Percentiles rank a stretch among this genome's conserved stretches.
These are phyloP conservation scores for Hypomecis atomaria DNA, from an alignment of 2,888 invertebrate species.

Conservation along the genomic window DNA sequence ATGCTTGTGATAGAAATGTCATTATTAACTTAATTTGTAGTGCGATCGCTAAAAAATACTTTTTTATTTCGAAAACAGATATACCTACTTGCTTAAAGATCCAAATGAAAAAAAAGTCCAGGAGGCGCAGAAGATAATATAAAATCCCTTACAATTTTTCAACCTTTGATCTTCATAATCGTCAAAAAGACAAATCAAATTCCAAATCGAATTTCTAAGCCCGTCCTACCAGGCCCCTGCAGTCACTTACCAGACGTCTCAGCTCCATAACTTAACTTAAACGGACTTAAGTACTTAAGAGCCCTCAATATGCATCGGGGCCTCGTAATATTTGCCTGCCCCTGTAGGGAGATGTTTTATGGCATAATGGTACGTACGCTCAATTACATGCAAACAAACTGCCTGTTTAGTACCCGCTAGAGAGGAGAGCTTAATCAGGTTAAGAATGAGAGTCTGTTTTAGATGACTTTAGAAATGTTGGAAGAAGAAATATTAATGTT, in stretches of 20 bases:
- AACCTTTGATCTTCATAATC: slow-evolving; percentile 9
- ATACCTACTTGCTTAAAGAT: no score
- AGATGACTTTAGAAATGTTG: neutral
- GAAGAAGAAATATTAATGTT: neutral
- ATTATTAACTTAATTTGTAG: no score
- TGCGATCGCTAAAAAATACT: no score
- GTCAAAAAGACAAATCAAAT: slow-evolving; percentile 7
- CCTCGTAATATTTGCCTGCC: slow-evolving; percentile 33
- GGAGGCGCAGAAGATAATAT: no score
- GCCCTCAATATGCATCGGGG: slow-evolving; percentile 38
- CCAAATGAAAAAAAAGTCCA: no score
- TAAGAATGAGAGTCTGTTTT: slow-evolving; percentile 20
- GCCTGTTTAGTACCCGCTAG: slow-evolving; percentile 31
- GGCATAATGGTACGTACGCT: slow-evolving; percentile 40
- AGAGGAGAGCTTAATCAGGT: slow-evolving; percentile 26
- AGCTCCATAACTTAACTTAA: slow-evolving; percentile 47
- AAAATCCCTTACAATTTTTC: neutral
- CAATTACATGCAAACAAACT: slow-evolving; percentile 48
- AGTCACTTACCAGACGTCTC: slow-evolving; percentile 42
- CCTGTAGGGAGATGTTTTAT: slow-evolving; percentile 36
- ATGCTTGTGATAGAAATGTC: no score
- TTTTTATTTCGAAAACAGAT: no score
- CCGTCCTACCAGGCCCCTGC: slow-evolving; percentile 18
- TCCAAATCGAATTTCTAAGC: slow-evolving; percentile 21
- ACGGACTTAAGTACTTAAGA: slow-evolving; percentile 46